Conservation (phyloP, 1,140 invertebrate species). For the Penaeus japonicus region DNA sequence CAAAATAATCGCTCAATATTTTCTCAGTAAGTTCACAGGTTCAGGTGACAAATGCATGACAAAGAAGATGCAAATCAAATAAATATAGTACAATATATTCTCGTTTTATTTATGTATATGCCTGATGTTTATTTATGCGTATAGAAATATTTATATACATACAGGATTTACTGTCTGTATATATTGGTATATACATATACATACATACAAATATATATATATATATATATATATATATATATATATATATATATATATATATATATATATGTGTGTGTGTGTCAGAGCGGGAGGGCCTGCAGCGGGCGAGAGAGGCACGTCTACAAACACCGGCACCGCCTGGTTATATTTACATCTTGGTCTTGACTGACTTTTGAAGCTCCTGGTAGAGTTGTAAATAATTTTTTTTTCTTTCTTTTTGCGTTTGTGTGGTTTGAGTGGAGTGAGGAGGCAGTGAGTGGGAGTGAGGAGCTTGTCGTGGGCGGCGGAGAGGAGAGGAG, state of each 20-base stretch:
- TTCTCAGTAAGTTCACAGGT: no score
- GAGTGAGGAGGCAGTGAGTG: no score
- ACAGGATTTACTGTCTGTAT: background rate
- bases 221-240: background rate
- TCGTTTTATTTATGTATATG: no score
- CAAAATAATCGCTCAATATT: no score
- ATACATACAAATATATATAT: background rate
- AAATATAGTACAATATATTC: no score
- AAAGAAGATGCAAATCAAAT: no score
- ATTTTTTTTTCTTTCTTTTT: background rate
- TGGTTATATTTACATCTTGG: background rate
- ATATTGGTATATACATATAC: background rate
- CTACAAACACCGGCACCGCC: background rate
- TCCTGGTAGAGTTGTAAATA: slow-evolving; percentile 18
- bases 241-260: background rate
- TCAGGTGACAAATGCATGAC: no score
- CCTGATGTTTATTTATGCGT: no score
- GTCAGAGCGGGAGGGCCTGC: background rate
- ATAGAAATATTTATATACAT: background rate
- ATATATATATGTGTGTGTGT: background rate
- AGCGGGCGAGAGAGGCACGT: background rate
- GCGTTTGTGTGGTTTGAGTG: no score
- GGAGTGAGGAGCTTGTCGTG: no score
- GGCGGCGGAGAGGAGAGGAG: no score
- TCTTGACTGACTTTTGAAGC: slow-evolving; percentile 18